Evolutionary conservation across 2,113 vertebrate species (phyloP).

Genomic region (Cinclus cinclus): DNA sequence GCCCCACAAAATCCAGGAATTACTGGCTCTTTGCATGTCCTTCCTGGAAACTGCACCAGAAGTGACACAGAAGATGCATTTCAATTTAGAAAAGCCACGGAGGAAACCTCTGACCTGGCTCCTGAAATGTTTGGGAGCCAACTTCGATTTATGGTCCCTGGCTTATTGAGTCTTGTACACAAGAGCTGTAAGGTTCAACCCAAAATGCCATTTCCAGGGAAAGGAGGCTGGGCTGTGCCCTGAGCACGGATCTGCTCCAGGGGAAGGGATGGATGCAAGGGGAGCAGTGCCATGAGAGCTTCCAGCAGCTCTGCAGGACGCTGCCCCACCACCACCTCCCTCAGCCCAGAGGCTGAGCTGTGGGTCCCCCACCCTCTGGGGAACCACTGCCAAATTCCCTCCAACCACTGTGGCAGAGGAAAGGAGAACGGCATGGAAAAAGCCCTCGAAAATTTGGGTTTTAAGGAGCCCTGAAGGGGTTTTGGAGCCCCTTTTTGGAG

Average conservation of each 20-base stretch:
- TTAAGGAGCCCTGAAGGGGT: neutral
- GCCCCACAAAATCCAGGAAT: neutral
- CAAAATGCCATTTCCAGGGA: neutral
- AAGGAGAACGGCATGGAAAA: neutral
- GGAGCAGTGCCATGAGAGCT: rapidly evolving
- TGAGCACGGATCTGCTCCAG: neutral
- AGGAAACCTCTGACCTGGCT: conserved; percentile 11
- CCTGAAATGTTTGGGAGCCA: conserved; percentile 29
- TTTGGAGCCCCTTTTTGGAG: no score
- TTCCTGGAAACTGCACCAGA: neutral
- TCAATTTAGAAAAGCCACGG: neutral
- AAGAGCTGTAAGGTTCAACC: neutral
- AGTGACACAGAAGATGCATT: neutral
- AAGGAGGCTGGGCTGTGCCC: neutral
- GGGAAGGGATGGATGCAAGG: rapidly evolving
- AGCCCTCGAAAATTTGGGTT: rapidly evolving
- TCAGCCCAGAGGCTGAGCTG: neutral
- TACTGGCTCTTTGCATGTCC: rapidly evolving
- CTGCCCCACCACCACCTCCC: neutral
- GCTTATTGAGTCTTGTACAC: neutral
- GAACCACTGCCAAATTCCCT: neutral
- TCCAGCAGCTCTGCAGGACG: neutral
- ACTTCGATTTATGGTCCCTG: neutral
- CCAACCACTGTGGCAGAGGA: rapidly evolving
- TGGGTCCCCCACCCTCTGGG: neutral